Conservation (phyloP, 2,113 vertebrate genomes). For the Urocynchramus pylzowi region DNA sequence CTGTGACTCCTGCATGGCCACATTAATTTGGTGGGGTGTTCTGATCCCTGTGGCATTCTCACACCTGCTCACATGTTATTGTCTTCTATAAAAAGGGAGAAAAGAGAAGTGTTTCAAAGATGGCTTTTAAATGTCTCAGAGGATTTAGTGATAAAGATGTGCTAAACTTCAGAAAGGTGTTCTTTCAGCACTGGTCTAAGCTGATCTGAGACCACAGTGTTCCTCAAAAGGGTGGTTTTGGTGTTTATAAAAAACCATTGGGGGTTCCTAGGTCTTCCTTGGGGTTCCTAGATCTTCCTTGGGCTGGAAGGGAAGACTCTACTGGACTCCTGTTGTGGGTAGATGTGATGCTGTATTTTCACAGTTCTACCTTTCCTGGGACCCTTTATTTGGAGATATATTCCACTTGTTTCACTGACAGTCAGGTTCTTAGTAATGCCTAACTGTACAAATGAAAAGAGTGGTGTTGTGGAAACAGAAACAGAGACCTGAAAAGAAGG, state of each 20-base stretch:
- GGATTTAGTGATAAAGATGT: not conserved
- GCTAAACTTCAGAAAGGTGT: not conserved
- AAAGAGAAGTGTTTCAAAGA: not conserved
- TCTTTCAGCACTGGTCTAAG: not conserved
- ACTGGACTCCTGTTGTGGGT: not conserved
- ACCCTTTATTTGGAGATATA: not conserved
- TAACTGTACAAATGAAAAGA: not conserved
- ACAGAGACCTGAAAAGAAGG: not conserved
- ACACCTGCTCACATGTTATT: fast-evolving
- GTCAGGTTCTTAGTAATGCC: not conserved
- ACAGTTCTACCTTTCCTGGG: not conserved
- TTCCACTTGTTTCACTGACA: not conserved
- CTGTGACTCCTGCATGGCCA: not conserved
- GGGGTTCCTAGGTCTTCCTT: not conserved
- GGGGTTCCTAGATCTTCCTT: not conserved
- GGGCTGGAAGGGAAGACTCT: not conserved
- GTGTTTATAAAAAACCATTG: not conserved
- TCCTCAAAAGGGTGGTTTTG: not conserved
- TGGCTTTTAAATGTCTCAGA: not conserved
- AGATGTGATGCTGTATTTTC: not conserved
- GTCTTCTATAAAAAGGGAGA: not conserved
- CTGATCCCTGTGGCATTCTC: not conserved
- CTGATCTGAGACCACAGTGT: not conserved
- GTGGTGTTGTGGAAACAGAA: not conserved
- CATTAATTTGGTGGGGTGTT: not conserved